Percentiles rank a stretch among this genome's conserved stretches.
These are phyloP conservation scores for Acleris laterana DNA, from an alignment of 2,888 invertebrate species.

Conservation along the genomic window DNA sequence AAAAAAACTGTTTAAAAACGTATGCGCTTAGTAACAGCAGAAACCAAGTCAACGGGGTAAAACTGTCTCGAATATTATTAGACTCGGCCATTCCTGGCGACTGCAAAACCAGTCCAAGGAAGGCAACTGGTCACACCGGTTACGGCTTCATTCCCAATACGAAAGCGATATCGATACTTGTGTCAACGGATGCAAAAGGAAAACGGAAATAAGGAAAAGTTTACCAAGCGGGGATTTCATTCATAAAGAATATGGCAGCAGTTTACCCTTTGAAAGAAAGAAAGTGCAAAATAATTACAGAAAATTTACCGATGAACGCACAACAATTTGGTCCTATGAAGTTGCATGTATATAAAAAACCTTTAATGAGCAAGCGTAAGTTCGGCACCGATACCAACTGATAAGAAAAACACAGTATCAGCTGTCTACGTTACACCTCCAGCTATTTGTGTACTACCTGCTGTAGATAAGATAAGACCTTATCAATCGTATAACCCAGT, in stretches of 20 bases:
- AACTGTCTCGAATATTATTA: slow-evolving; percentile 47
- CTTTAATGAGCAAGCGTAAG: not conserved
- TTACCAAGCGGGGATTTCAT: slow-evolving; percentile 8
- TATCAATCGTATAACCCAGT: slow-evolving; percentile 60
- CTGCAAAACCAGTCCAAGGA: slow-evolving; percentile 42
- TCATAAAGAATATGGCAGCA: not conserved
- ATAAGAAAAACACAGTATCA: slow-evolving; percentile 40
- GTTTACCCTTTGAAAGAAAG: not conserved
- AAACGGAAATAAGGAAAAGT: slow-evolving; percentile 57
- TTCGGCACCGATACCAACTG: slow-evolving; percentile 2
- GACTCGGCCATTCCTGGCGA: slow-evolving; percentile 40
- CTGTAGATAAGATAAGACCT: slow-evolving; percentile 59
- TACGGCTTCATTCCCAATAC: slow-evolving; percentile 44
- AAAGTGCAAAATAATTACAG: not conserved
- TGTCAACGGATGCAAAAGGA: slow-evolving; percentile 45
- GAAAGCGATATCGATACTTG: slow-evolving; percentile 51
- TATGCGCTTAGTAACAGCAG: slow-evolving; percentile 32
- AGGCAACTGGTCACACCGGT: slow-evolving; percentile 43
- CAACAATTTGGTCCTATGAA: too few relatives aligned
- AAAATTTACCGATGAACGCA: too few relatives aligned
- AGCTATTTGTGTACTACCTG: slow-evolving; percentile 60
- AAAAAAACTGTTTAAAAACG: not conserved
- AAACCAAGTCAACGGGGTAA: slow-evolving; percentile 42
- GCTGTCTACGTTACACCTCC: slow-evolving; percentile 47
- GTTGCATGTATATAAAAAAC: too few relatives aligned